Base-by-base conservation (phyloP, 2,797 vertebrate genomes). In the Dendrocincla fuliginosa region DNA sequence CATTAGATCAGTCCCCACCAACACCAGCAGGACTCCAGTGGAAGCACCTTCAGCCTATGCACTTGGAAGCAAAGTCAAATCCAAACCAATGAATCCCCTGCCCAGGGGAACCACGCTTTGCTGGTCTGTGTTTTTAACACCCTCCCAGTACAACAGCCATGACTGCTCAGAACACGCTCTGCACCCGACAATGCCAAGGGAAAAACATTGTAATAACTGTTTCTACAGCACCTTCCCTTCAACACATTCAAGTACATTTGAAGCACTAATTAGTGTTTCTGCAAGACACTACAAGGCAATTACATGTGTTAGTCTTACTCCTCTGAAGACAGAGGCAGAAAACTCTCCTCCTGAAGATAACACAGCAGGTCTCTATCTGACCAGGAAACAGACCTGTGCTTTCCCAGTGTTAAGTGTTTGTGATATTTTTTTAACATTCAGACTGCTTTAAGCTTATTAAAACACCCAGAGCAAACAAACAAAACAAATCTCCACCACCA, bases 161-260 rank as follows among this genome's bases (percentile, higher is more conserved):
- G 11, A 7, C 11, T 4, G 65, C 67, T 22, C 39, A 23, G 25
- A 42, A 76, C 28, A 13, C 0, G 10, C 41, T 46, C 33, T 13
- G n/a, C 57, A 10, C 11, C 74, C 33, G 14, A 2, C 60, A 7
- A 1, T 4, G 27, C n/a, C 63, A 13, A 7, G 1, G 32, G 67
- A 20, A 61, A 86, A 82, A 32, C 0, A 1, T 35, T 2, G 0
- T 0, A 18, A 3, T 1, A 24, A 27, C 41, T 2, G 53, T 39
- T 20, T 0, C 6, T 8, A 13, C 41, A 61, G 71, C 75, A 67
- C 24, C 56, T 74, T 30, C 63, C 2, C 11, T 41, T 11, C 78
- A 33, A 3, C 22, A 11, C 24, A 6, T 18, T 6, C 32, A 3
- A 32, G 19, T 1, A 2, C 30, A 9, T 9, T 0, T 15, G 39